phyloP scores from a whole-genome alignment of 2,888 invertebrate genomes.

The Drosophila helvetica region DNA sequence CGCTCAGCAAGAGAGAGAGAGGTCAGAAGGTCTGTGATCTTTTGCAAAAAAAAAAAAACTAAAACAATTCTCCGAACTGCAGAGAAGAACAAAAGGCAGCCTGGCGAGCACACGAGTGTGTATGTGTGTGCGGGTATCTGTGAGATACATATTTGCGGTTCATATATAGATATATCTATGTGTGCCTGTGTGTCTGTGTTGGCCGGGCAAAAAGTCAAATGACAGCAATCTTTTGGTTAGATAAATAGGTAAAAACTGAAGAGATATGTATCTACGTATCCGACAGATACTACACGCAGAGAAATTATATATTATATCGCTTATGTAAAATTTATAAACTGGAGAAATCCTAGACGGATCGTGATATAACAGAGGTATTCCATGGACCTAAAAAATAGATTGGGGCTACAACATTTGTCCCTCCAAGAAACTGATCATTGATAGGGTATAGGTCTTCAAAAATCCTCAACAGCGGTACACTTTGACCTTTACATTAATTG shows the following conservation, averaged over 20 bases:
- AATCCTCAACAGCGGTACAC: too few relatives aligned
- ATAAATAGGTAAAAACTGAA: conserved; percentile 34
- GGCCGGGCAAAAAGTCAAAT: conserved; percentile 73
- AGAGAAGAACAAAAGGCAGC: conserved; percentile 53
- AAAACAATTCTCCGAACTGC: conserved; percentile 50
- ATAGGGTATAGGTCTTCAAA: too few relatives aligned
- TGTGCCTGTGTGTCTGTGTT: conserved; percentile 26
- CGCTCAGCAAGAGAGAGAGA: conserved; percentile 54
- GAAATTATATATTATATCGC: background rate
- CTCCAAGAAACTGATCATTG: too few relatives aligned
- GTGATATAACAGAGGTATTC: too few relatives aligned
- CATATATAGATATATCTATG: conserved; percentile 18
- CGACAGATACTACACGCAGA: conserved; percentile 2
- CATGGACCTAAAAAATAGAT: too few relatives aligned
- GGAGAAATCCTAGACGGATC: too few relatives aligned
- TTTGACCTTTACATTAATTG: too few relatives aligned
- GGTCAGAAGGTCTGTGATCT: conserved; percentile 81
- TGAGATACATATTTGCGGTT: conserved; percentile 45
- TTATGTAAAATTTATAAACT: too few relatives aligned
- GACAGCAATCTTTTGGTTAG: conserved; percentile 59
- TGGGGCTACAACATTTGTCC: too few relatives aligned
- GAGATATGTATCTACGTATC: conserved; percentile 22
- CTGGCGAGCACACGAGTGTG: conserved; percentile 16
- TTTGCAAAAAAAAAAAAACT: conserved; percentile 62
- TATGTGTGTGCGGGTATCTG: conserved; percentile 24